Conservation (phyloP, 2,113 vertebrate genomes). For the Australoheros scitulus region DNA sequence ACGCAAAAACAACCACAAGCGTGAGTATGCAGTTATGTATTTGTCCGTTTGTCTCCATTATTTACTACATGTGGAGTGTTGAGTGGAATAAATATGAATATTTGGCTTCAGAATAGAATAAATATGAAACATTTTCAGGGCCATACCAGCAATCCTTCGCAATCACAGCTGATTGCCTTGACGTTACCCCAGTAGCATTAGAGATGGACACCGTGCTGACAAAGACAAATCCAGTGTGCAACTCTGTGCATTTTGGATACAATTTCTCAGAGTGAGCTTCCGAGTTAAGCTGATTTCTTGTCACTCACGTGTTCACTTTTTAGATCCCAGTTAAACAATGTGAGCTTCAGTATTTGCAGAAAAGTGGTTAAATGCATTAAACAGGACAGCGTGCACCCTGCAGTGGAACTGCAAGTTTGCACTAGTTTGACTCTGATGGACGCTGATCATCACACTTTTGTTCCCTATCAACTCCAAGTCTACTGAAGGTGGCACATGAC, state of each 20-base stretch:
- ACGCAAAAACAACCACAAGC: conserved; percentile 95
- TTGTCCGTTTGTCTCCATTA: neutral
- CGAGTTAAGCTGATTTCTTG: conserved; percentile 24
- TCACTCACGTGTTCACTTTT: neutral
- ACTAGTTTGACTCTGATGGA: neutral
- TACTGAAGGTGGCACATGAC: neutral
- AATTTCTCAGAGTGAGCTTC: conserved; percentile 24
- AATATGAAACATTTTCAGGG: neutral
- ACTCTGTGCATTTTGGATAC: conserved; percentile 29
- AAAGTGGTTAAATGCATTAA: rapidly evolving
- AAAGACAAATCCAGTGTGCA: conserved; percentile 22
- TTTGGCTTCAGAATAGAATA: neutral
- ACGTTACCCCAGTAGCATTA: conserved; percentile 30
- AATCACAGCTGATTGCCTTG: conserved; percentile 34
- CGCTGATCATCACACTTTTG: neutral
- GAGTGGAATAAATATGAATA: neutral
- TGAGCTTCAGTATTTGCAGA: neutral
- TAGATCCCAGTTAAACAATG: neutral
- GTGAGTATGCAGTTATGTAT: conserved; percentile 78
- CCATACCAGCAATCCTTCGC: conserved; percentile 8
- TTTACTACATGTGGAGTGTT: neutral
- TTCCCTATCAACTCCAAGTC: neutral
- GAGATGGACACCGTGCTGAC: conserved; percentile 29
- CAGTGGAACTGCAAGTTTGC: neutral
- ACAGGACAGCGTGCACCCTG: neutral